phyloP scores from a whole-genome alignment of 2,113 vertebrate species.

The Oriolus oriolus region DNA sequence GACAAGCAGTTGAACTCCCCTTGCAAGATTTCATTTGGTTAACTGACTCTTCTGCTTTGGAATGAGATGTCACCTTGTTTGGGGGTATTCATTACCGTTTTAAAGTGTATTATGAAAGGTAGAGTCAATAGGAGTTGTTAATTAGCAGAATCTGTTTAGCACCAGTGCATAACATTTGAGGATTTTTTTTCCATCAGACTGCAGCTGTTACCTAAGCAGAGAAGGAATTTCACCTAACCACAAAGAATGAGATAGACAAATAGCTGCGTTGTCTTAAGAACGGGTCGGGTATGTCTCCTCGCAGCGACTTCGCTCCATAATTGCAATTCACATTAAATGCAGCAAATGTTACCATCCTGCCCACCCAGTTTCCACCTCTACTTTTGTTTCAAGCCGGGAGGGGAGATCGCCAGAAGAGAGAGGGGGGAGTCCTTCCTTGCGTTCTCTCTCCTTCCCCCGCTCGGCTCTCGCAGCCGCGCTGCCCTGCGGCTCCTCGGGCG shows the following conservation, averaged over 20 bases:
- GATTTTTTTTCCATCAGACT: not conserved
- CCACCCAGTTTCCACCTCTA: conserved; percentile 58
- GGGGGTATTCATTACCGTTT: conserved; percentile 38
- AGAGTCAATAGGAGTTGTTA: conserved; percentile 44
- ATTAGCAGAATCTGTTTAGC: conserved; percentile 49
- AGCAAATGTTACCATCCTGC: conserved; percentile 39
- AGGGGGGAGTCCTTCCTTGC: not conserved
- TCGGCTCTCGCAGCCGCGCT: not conserved
- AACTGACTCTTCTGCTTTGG: conserved; percentile 13
- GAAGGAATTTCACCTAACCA: conserved; percentile 41
- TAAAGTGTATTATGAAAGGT: conserved; percentile 24
- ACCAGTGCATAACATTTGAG: not conserved
- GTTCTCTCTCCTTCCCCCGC: not conserved
- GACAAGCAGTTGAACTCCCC: conserved; percentile 39
- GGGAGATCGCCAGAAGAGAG: not conserved
- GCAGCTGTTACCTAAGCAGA: conserved; percentile 60
- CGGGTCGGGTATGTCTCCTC: conserved; percentile 10
- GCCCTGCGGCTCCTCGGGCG: not conserved
- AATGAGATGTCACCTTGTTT: conserved; percentile 47
- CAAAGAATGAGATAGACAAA: not conserved
- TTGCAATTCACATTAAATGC: conserved; percentile 42
- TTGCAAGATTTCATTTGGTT: conserved; percentile 46
- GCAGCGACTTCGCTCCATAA: conserved; percentile 37
- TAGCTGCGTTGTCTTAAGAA: conserved; percentile 9
- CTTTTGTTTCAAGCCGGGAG: conserved; percentile 36